Evolutionary conservation across 2,888 invertebrate species (phyloP).

Genomic region (Odontocolon sp.): DNA sequence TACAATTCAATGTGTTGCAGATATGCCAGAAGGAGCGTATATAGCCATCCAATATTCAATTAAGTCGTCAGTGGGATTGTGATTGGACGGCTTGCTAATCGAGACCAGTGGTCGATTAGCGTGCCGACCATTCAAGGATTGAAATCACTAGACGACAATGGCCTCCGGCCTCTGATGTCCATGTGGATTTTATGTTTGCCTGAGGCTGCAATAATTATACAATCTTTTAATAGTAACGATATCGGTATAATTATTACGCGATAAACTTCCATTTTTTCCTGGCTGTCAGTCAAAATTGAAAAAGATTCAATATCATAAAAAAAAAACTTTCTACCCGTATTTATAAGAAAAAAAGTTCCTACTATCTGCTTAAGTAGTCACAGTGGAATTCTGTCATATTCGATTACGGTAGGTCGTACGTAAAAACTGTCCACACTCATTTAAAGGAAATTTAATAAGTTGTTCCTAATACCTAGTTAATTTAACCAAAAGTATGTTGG

Average conservation of each 20-base stretch:
- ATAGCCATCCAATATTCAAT: conserved; percentile 35
- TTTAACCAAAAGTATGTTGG: too few species aligned
- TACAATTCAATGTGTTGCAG: conserved; percentile 10
- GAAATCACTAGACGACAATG: conserved; percentile 23
- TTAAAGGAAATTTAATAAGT: too few species aligned
- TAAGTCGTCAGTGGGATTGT: conserved; percentile 41
- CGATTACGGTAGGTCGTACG: too few species aligned
- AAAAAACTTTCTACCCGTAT: too few species aligned
- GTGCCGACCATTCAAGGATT: conserved; percentile 12
- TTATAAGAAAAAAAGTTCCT: too few species aligned
- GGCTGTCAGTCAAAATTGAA: too few species aligned
- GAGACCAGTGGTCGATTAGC: conserved; percentile 30
- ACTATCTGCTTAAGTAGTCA: too few species aligned
- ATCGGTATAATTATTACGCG: neutral
- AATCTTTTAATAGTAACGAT: conserved; percentile 12
- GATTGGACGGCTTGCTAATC: conserved; percentile 43
- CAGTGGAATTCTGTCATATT: too few species aligned
- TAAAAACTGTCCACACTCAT: too few species aligned
- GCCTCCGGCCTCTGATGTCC: conserved; percentile 5
- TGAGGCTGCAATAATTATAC: neutral
- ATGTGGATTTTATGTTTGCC: conserved; percentile 23
- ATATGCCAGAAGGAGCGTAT: conserved; percentile 13
- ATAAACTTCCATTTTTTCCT: too few species aligned
- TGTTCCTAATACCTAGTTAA: too few species aligned
- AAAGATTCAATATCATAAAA: too few species aligned